Evolutionary conservation across 1,140 invertebrate species (phyloP), one percentile per base, ranked within the genome.

Genomic region (Nixonia krombeini): DNA sequence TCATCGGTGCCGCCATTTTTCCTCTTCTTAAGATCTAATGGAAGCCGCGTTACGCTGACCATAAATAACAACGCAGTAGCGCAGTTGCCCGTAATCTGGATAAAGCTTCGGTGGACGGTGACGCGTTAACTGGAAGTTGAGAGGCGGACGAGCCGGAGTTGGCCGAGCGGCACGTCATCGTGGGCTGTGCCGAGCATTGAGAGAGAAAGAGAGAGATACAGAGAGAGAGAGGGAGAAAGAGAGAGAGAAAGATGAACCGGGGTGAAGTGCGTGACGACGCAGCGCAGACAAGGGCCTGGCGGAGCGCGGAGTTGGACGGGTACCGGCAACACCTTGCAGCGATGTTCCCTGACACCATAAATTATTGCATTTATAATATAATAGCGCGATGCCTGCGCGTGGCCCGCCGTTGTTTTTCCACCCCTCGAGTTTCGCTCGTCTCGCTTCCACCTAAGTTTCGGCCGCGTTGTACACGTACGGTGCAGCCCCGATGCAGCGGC

Each of bases 331-430:
- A 42, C 40, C 40, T 42, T 42, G 40, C 40, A 21, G 17, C 40
- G 40, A 42, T 42, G 40, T 42, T 42, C 40, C 40, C 4, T 42
- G 40, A 42, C 40, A 42, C 40, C 40, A 42, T 42, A 42, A 42
- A 42, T 42, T 42, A 42, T 42, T 42, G 18, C 18, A 42, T 42
- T 42, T 42, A 42, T 42, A 42, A 42, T 42, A 42, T 42, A 42
- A 42, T 42, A 42, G 40, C 40, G 40, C 18, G 12, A 42, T n/a
- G 40, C 21, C 40, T 42, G 40, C 40, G 40, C 40, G 40, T 25
- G 40, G 40, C 40, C 40, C 21, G 18, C 12, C 10, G 40, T 21
- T 42, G 40, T 42, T 42, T 42, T 42, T 42, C 40, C 40, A 25
- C 25, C 40, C 18, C 4, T 2, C 18, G 4, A 23, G 21, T 25